Evolutionary conservation across 2,797 vertebrate species (phyloP).

Genomic region (Myotis pilosus): DNA sequence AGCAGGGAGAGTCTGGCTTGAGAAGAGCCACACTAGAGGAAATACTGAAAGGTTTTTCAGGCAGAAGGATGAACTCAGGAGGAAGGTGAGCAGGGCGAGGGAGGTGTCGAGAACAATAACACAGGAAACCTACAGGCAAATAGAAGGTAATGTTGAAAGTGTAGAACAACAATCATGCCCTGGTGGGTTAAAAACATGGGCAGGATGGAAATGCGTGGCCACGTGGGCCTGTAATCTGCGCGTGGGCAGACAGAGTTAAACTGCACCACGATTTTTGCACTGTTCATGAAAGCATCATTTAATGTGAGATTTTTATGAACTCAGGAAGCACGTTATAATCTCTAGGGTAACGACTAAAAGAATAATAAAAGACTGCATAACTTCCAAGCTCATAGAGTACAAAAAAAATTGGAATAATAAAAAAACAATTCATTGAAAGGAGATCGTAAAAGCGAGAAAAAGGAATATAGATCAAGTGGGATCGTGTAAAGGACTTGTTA

Average conservation of each 20-base stretch:
- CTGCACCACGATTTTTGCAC: not conserved
- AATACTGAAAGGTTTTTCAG: not conserved
- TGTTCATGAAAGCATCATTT: slow-evolving; percentile 2
- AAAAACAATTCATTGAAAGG: not conserved
- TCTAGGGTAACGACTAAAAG: not conserved
- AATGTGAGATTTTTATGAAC: not conserved
- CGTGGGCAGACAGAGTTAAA: not conserved
- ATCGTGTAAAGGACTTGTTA: not conserved
- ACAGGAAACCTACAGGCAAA: fast-evolving
- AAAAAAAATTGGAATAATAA: not conserved
- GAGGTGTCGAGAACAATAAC: not conserved
- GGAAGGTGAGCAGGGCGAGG: not conserved
- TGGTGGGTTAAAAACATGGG: not conserved
- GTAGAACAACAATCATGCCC: fast-evolving
- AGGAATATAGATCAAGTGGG: not conserved
- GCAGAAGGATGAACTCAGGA: not conserved
- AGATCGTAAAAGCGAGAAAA: not conserved
- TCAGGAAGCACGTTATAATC: not conserved
- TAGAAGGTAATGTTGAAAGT: fast-evolving
- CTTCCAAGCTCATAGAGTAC: not conserved
- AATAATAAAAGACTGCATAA: not conserved
- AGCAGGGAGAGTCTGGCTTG: no score
- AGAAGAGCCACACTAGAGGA: not conserved
- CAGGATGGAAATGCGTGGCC: no score
- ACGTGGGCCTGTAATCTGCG: fast-evolving